Percentiles rank a stretch among this genome's conserved stretches.
These are phyloP conservation scores for Anticlea derivata DNA, from an alignment of 2,888 invertebrate genomes.

Conservation along the genomic window DNA sequence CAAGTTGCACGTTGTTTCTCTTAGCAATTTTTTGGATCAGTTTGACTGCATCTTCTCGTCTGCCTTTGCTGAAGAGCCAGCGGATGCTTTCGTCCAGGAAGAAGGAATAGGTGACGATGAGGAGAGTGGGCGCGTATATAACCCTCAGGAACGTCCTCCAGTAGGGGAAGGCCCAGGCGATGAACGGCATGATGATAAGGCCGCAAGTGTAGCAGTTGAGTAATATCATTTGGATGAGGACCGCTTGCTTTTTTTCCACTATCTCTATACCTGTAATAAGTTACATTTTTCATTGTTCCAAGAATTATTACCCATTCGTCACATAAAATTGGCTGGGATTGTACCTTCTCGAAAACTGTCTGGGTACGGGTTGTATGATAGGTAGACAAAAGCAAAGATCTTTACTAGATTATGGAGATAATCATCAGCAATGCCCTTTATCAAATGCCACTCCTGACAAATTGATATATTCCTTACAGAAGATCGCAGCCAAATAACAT, in stretches of 20 bases:
- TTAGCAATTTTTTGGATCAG: conserved; percentile 70
- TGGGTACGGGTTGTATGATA: no score
- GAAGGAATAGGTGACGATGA: conserved; percentile 67
- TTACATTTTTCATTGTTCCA: neutral
- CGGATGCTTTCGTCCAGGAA: conserved; percentile 75
- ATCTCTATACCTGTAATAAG: conserved; percentile 67
- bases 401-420: no score
- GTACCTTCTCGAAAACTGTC: no score
- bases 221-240: conserved; percentile 73
- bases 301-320: no score
- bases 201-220: conserved; percentile 73
- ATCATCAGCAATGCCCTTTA: no score
- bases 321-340: neutral
- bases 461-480: no score
- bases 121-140: conserved; percentile 71
- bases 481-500: no score
- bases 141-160: conserved; percentile 72
- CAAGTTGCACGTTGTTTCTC: conserved; percentile 60
- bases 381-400: no score
- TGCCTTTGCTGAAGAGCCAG: conserved; percentile 76
- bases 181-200: conserved; percentile 69
- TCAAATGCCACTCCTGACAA: no score
- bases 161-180: conserved; percentile 73
- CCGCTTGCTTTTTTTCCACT: conserved; percentile 68
- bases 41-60: conserved; percentile 55